These are phyloP conservation scores for Mythimna albipuncta DNA, from an alignment of 2,888 invertebrate species.

Conservation along the genomic window DNA sequence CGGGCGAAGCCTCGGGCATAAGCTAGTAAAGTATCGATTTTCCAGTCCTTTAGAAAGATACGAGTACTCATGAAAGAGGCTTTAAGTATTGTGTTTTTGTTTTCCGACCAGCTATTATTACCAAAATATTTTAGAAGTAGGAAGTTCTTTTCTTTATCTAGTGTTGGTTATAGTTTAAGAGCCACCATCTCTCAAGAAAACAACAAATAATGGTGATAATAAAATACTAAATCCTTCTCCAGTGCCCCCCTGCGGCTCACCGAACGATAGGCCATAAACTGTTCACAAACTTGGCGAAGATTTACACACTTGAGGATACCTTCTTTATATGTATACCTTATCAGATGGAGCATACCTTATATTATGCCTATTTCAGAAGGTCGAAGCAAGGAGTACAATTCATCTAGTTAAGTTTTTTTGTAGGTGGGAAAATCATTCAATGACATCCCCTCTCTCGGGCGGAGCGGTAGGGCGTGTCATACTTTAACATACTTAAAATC, in stretches of 20 bases:
- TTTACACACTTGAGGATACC: neutral
- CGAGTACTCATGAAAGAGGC: too few relatives aligned
- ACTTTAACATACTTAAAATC: too few relatives aligned
- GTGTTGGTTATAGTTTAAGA: neutral
- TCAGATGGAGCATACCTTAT: neutral
- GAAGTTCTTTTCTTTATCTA: neutral
- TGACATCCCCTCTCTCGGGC: too few relatives aligned
- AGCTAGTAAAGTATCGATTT: too few relatives aligned
- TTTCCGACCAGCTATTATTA: neutral
- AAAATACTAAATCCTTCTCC: constrained; percentile 34
- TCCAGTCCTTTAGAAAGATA: too few relatives aligned
- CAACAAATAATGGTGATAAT: constrained; percentile 24
- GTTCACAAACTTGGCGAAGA: constrained; percentile 7
- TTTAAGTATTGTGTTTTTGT: neutral
- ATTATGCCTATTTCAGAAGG: too few relatives aligned
- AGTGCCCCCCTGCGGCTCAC: constrained; percentile 10
- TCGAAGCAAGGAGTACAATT: too few relatives aligned
- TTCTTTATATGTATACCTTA: neutral
- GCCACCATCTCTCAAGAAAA: neutral
- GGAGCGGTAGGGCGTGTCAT: too few relatives aligned
- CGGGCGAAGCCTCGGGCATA: too few relatives aligned
- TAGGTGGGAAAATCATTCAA: too few relatives aligned
- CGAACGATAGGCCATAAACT: constrained; percentile 20
- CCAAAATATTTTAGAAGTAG: neutral
- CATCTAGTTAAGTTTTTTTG: too few relatives aligned